Base-by-base conservation (phyloP, 2,797 vertebrate genomes). In the Leptodactylus fallax region DNA sequence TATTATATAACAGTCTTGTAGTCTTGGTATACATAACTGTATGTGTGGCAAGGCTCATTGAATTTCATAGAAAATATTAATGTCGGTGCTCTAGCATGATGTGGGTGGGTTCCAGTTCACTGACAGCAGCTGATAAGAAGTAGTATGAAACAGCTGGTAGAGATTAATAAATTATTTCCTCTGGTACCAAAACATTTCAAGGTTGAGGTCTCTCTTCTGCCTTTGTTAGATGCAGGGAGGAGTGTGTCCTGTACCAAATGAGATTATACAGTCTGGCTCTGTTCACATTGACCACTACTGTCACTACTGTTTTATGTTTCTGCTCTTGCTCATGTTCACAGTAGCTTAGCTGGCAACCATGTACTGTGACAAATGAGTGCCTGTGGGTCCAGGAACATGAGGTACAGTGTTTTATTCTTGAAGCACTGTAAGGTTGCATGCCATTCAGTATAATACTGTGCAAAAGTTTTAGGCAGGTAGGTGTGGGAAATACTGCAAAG, bases 101-200 rank as follows among this genome's bases (percentile, higher is more conserved):
- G 27, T 72, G 27, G 17, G 36, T 19, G 69, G 36, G 3, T 49
- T 76, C 21, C 21, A 76, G 45, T 76, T 76, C 47, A 76, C 72
- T 76, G 72, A 3, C 19, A 76, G 72, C 72, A 76, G 47, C 72
- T 49, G 47, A 76, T 76, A 76, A 47, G 69, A 72, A 51, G 72
- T 76, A 51, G 72, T 76, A 4, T 51, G 8, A 76, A 45, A 51
- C 47, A n/a, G 47, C 19, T 49, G 72, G 49, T 12, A 74, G 17
- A 74, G 19, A 51, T 11, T 51, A 49, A 12, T 49, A 45, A 2
- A 51, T 74, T 49, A 51, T 51, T 49, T 74, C 49, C 36, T 49
- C 25, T n/a, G 17, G 14, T 47, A 47, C 69, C 27, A 45, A 8
- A 72, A 72, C 3, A 2, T 72, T 72, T 72, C 36, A 72, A 72